Base-by-base conservation (phyloP, 2,797 vertebrate genomes). In the Buceros bicornis region DNA sequence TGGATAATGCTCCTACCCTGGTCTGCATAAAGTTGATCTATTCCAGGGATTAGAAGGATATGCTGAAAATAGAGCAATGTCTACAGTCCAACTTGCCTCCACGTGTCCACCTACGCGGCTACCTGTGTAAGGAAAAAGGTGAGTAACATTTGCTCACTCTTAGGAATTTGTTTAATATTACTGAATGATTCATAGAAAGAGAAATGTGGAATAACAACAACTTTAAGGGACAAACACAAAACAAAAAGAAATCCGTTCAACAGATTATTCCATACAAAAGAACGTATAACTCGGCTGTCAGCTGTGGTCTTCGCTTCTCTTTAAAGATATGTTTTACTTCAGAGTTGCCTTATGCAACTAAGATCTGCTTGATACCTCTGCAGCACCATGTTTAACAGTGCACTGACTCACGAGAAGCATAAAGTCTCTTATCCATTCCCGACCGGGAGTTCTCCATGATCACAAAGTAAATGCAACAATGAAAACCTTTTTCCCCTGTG, bases 131-230 rank as follows among this genome's bases (percentile, higher is more conserved):
- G 93, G 84, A 83, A 88, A 87, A 60, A 91, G 48, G 65, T 93
- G 80, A 97, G 47, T 96, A 97, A 96, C 90, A 88, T 94, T 93
- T 89, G 48, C 90, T 97, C 88, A 65, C 60, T 95, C 35, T 83
- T 76, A 35, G 28, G 60, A 90, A 72, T 71, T 88, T 93, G n/a
- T 90, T 93, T 86, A 93, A 87, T 48, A 16, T 60, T 84, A 43
- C 19, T 62, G 53, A 92, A 78, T 82, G 95, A 89, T 71, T 96
- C 89, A 82, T 56, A 87, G 92, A 69, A 91, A 85, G 48, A 87
- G 28, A 77, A 29, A 91, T 28, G 33, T 37, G 42, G 51, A 92
- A 72, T 26, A 87, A 78, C 8, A 92, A 61, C 24, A 77, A 84
- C 62, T 70, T 94, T 45, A 87, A 93, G 76, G 60, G 51, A 66